phyloP scores from a whole-genome alignment of 2,113 vertebrate genomes.

The Pseudopodoces humilis region DNA sequence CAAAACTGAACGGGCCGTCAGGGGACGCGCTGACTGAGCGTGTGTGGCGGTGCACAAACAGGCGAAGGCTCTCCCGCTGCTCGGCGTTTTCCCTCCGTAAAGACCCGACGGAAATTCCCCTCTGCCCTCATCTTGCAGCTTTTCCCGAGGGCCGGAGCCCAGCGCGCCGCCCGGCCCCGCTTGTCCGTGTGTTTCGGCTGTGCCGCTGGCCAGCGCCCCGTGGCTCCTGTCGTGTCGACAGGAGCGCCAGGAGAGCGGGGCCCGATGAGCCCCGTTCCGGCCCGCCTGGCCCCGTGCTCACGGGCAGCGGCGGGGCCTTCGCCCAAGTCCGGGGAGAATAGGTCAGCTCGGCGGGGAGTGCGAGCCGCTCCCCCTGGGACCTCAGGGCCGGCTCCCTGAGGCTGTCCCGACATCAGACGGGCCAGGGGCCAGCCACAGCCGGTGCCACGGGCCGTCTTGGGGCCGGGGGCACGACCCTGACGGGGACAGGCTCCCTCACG shows the following conservation, averaged over 20 bases:
- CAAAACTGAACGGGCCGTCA: not conserved
- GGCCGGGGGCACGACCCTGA: not conserved
- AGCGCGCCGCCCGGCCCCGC: not conserved
- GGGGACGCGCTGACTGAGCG: not conserved
- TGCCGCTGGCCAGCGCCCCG: not conserved
- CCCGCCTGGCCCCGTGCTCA: not conserved
- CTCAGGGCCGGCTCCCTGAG: not conserved
- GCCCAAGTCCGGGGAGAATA: fast-evolving
- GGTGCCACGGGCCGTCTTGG: not conserved
- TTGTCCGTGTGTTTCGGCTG: fast-evolving
- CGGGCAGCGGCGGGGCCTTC: not conserved
- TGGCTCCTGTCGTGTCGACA: not conserved
- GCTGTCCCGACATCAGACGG: not conserved
- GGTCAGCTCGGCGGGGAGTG: not conserved
- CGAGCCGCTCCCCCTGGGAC: not conserved
- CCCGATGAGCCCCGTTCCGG: fast-evolving
- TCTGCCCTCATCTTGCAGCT: not conserved
- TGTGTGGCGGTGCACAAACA: not conserved
- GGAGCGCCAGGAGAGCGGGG: fast-evolving
- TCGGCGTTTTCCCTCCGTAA: not conserved
- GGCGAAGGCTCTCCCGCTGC: not conserved
- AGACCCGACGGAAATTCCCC: not conserved
- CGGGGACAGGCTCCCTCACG: not conserved
- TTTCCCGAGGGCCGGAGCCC: not conserved
- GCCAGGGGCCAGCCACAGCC: not conserved